phyloP scores from a whole-genome alignment of 1,140 invertebrate species.

The Rhyacophila brunnea region DNA sequence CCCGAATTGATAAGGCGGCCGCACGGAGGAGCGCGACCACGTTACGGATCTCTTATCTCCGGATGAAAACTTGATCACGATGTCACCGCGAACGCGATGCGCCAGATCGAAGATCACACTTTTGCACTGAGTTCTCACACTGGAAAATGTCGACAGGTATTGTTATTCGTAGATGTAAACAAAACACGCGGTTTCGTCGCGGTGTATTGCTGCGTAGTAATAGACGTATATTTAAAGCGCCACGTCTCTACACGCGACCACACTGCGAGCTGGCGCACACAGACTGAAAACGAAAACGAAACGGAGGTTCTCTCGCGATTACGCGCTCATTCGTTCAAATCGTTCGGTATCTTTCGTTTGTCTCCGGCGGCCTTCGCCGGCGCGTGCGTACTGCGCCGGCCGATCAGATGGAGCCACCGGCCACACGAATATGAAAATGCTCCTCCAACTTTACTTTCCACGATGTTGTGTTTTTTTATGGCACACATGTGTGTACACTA shows the following conservation, averaged over 20 bases:
- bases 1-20: neutral
- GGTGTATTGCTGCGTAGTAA: constrained; percentile 17
- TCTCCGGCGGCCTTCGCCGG: neutral
- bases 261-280: constrained; percentile 13
- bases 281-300: constrained; percentile 4
- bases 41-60: neutral
- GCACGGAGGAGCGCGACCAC: neutral
- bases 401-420: neutral
- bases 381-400: constrained; percentile 10
- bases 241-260: constrained; percentile 8
- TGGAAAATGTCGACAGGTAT: neutral
- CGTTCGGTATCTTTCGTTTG: neutral
- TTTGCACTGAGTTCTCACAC: neutral
- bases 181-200: constrained; percentile 18
- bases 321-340: constrained; percentile 16
- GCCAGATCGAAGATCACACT: neutral
- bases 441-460: no score
- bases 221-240: neutral
- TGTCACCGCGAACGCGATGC: neutral
- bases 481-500: no score
- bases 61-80: constrained; percentile 3
- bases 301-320: constrained; percentile 3
- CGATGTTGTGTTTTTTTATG: no score
- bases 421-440: no score
- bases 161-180: constrained; percentile 19